Evolutionary conservation across 2,888 invertebrate species (phyloP).

Genomic region (Steinernema hermaphroditum): DNA sequence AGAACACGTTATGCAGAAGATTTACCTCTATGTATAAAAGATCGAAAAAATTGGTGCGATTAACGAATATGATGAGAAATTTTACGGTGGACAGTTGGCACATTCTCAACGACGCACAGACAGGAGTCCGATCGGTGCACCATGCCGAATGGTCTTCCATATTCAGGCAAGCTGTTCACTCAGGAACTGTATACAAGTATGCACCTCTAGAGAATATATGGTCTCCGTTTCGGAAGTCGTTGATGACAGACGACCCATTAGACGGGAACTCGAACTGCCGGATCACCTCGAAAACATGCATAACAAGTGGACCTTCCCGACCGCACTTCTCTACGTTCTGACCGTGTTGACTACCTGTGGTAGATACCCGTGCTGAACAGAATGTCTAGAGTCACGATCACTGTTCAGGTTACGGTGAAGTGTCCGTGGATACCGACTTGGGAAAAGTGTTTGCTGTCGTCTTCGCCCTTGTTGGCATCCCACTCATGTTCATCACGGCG

Average conservation of each 20-base stretch:
- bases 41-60: slow-evolving; percentile 49
- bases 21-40: slow-evolving; percentile 34
- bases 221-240: slow-evolving; percentile 58
- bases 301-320: slow-evolving; percentile 67
- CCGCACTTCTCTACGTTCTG: slow-evolving; percentile 65
- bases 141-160: slow-evolving; percentile 58
- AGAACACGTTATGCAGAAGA: background rate
- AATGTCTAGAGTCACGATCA: background rate
- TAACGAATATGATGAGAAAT: slow-evolving; percentile 64
- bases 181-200: background rate
- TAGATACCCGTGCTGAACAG: slow-evolving; percentile 30
- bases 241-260: slow-evolving; percentile 62
- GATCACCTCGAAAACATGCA: slow-evolving; percentile 62
- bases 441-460: slow-evolving; percentile 66
- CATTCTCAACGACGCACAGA: slow-evolving; percentile 60
- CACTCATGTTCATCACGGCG: slow-evolving; percentile 67
- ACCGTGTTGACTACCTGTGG: slow-evolving; percentile 67
- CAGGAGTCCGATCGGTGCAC: slow-evolving; percentile 52
- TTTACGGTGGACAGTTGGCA: slow-evolving; percentile 62
- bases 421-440: slow-evolving; percentile 65
- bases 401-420: slow-evolving; percentile 65
- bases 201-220: slow-evolving; percentile 61
- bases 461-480: slow-evolving; percentile 66
- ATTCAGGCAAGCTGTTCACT: slow-evolving; percentile 44
- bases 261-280: slow-evolving; percentile 57